A percentile compares a stretch with the other conserved stretches of the same genome.
phyloP scores from a whole-genome alignment of 2,113 vertebrate genomes.

The Phyllostomus hastatus region DNA sequence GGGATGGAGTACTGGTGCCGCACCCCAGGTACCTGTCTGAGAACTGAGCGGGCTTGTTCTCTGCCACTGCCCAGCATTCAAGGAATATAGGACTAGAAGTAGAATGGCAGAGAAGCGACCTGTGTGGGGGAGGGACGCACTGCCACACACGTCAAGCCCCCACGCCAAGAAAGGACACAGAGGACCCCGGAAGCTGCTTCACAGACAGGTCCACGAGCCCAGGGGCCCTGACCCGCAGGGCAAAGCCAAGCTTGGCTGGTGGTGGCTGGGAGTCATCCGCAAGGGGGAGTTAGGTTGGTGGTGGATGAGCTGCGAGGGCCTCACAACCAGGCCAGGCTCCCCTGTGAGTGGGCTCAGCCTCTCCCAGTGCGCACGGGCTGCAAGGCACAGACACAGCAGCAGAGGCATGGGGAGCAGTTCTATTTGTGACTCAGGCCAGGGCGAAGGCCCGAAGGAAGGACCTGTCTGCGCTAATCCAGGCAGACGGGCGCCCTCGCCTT shows the following conservation, averaged over 20 bases:
- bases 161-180: not conserved
- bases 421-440: not conserved
- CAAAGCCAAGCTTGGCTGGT: not conserved
- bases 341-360: not conserved
- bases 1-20: too few species aligned
- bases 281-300: not conserved
- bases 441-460: not conserved
- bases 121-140: rapidly evolving
- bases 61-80: not conserved
- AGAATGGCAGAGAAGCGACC: not conserved
- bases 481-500: not conserved
- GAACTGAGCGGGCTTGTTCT: not conserved
- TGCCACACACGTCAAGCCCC: not conserved
- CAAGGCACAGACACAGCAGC: rapidly evolving
- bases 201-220: rapidly evolving
- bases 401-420: rapidly evolving
- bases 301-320: rapidly evolving
- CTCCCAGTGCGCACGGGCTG: not conserved
- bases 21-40: not conserved
- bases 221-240: too few species aligned
- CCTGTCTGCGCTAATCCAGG: rapidly evolving
- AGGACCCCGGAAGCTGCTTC: not conserved
- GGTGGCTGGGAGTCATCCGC: not conserved
- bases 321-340: not conserved
- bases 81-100: too few species aligned